Percentiles rank a stretch among this genome's conserved stretches.
Evolutionary conservation across 2,113 vertebrate genomes (phyloP).

Genomic region (Sceloporus undulatus): DNA sequence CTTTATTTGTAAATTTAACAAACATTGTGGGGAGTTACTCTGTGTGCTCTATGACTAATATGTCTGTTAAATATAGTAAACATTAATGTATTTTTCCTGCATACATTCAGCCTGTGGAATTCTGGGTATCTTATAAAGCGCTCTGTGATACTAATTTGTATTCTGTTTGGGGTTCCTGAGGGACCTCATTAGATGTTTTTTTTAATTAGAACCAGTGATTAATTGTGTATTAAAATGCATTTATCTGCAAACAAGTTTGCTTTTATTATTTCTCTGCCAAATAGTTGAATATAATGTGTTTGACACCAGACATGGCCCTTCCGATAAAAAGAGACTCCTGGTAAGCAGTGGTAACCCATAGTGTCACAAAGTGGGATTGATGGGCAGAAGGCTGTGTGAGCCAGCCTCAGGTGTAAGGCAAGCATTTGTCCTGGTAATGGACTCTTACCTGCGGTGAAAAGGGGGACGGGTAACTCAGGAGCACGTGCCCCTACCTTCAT

Average conservation of each 20-base stretch:
- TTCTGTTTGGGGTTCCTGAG: slow-evolving; percentile 56
- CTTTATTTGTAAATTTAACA: slow-evolving; percentile 69
- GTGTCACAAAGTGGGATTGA: too few species aligned
- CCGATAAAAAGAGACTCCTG: not conserved
- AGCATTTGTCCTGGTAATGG: not conserved
- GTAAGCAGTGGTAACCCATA: slow-evolving; percentile 3
- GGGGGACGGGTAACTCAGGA: too few species aligned
- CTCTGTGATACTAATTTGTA: slow-evolving; percentile 40
- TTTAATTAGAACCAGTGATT: slow-evolving; percentile 69
- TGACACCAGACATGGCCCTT: slow-evolving; percentile 20
- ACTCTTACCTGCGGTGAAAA: not conserved
- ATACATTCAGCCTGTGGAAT: slow-evolving; percentile 49
- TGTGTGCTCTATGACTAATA: slow-evolving; percentile 49
- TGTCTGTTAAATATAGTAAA: slow-evolving; percentile 47
- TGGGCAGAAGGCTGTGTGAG: not conserved
- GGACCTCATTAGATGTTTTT: slow-evolving; percentile 64
- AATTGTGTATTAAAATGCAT: slow-evolving; percentile 68
- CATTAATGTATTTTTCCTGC: slow-evolving; percentile 60
- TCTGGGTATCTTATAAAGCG: slow-evolving; percentile 54
- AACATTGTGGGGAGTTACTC: slow-evolving; percentile 48
- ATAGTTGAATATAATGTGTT: slow-evolving; percentile 32
- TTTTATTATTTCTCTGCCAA: slow-evolving; percentile 53
- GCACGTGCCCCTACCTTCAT: not conserved
- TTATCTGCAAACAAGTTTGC: slow-evolving; percentile 67
- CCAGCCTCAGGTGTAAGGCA: not conserved